Evolutionary conservation across 2,113 vertebrate genomes (phyloP).

Genomic region (Aythya baeri): DNA sequence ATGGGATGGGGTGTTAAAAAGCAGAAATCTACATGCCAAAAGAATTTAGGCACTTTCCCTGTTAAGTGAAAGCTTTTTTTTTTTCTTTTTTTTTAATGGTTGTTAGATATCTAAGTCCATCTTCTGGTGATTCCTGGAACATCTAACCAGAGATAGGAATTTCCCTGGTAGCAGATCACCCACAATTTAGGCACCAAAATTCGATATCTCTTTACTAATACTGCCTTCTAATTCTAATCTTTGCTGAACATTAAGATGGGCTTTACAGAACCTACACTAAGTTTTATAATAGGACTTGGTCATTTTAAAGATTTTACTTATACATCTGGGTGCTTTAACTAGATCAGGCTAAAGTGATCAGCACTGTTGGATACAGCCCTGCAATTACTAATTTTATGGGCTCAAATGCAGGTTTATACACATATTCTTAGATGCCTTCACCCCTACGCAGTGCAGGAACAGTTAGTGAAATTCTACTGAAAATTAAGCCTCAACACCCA

Average conservation of each 20-base stretch:
- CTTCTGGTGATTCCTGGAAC: slow-evolving; percentile 52
- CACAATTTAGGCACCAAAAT: background rate
- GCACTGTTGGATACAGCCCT: background rate
- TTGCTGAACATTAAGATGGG: background rate
- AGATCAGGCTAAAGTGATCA: background rate
- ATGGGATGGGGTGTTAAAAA: background rate
- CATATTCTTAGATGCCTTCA: slow-evolving; percentile 44
- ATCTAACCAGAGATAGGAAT: background rate
- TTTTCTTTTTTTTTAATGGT: background rate
- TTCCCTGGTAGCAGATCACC: background rate
- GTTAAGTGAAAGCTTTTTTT: fast-evolving
- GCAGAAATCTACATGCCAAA: background rate
- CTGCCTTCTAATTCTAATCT: background rate
- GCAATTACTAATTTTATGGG: background rate
- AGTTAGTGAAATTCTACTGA: slow-evolving; percentile 45
- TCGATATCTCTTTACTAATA: background rate
- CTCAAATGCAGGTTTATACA: slow-evolving; percentile 48
- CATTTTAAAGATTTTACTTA: background rate
- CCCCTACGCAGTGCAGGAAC: slow-evolving; percentile 3
- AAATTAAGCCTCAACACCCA: slow-evolving; percentile 34
- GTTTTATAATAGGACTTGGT: background rate
- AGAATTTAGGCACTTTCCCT: background rate
- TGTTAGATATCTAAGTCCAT: slow-evolving; percentile 42
- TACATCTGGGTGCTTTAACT: background rate
- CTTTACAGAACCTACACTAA: background rate